Evolutionary conservation across 2,888 invertebrate genomes (phyloP), one percentile per base, ranked within the genome.

Genomic region (Seira sanloemensis): DNA sequence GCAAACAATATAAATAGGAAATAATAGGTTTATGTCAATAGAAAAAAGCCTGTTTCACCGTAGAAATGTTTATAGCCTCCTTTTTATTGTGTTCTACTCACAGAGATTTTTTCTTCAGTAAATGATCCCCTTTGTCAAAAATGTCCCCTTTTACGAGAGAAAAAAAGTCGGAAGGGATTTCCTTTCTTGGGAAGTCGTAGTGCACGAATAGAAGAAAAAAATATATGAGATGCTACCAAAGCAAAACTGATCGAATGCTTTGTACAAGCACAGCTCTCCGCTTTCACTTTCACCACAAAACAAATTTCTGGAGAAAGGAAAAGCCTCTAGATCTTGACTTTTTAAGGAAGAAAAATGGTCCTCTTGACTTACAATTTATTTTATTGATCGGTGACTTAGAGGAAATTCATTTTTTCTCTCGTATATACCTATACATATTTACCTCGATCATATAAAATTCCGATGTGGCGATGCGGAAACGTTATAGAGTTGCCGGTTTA

Each of bases 11-110:
- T 62, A 62, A 62, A 62, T 21, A 23, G 62, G 21, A n/a, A 62
- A 62, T 62, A 62, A 62, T 62, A 62, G 62, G 62, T 62, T 62
- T 62, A 62, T 23, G 62, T 62, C 62, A 62, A 23, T 62, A 62
- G 7, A 37, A 37, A 37, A 37, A 5, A 37, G 37, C 37, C 12
- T 9, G 37, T 37, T 9, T 37, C 37, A n/a, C n/a, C n/a, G n/a
- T n/a, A n/a, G n/a, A 37, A 37, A 37, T 37, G 7, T 37, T 37
- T 37, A n/a, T 37, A 37, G 37, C 19, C 7, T 2, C 16, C 21
- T 62, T 62, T 62, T 62, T 62, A 62, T 62, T 62, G 62, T 23
- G 62, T 62, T 62, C 62, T 5, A 62, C 37, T 62, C 62, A 21
- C 37, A 50, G 50, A 62, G 62, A 21, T 62, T 62, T 62, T 62